Evolutionary conservation across 2,888 invertebrate genomes (phyloP), one percentile per base, ranked within the genome.

Genomic region (Minunthozetes semirufus): DNA sequence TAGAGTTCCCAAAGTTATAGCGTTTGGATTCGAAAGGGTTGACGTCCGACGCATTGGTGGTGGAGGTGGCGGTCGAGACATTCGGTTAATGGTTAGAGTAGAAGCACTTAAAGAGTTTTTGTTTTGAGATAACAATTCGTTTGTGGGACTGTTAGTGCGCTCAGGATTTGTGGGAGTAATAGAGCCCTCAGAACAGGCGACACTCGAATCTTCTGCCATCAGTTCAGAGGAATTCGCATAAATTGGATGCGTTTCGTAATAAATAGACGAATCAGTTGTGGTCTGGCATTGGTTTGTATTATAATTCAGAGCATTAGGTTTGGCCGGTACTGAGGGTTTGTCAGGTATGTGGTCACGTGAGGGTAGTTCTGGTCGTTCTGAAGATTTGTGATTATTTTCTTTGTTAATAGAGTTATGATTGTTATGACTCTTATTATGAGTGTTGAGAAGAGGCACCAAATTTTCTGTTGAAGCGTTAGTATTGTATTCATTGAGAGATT

Each of bases 11-110:
- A 76, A 50, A 17, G 76, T 76, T 33, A 76, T 75, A n/a, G 76
- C 74, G 38, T 78, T 78, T 29, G 77, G 77, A 50, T 77, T 75
- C 25, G 77, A 78, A 25, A 84, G 83, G 15, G 80, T 78, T 42
- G 82, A 82, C 50, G 80, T 80, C 78, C 84, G 75, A 79, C 83
- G 76, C 80, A 82, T 56, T 79, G 83, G 78, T 80, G 84, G 81
- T 77, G 83, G 78, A 76, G 83, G 80, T 76, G 80, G 78, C 9
- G 80, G 77, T 80, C 80, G 73, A 80, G 81, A 25, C 81, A 75
- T 73, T 1, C 68, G 68, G 11, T 38, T n/a, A 17, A 68, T 68
- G 0, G 68, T n/a, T 38, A 68, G 13, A 33, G 61, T 61, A 22
- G 68, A 68, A 2, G 38, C 68, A 68, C 68, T 68, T 42, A 68